Base-by-base conservation (phyloP, 2,888 invertebrate genomes). In the Zonitis immaculata region DNA sequence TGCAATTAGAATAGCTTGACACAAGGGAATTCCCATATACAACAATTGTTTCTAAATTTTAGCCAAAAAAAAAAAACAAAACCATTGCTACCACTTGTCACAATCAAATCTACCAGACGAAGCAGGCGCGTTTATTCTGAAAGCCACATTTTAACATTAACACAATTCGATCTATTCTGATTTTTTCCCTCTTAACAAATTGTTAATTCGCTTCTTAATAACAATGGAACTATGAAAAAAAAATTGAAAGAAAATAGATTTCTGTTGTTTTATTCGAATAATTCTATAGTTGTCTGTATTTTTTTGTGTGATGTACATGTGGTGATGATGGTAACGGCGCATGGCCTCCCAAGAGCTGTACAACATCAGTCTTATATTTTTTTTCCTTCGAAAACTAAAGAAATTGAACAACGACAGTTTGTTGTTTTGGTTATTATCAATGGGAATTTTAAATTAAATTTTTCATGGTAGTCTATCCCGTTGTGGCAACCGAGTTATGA, bases 361-460 rank as follows among this genome's bases (percentile, higher is more conserved):
- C n/a, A 62, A 63, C 65, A 59, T 59, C 57, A 59, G 64, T 64
- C 63, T n/a, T 64, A 64, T 64, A 62, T 62, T 64, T 59, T 62
- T 32, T 32, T 58, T 55, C n/a, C n/a, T n/a, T n/a, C n/a, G n/a
- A n/a, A n/a, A 63, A 61, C 64, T 63, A 51, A 56, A 64, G 65
- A 66, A 68, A 65, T 65, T 64, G 65, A 54, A 59, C 60, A 51
- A 56, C 66, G 68, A 68, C 66, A 66, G 64, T 68, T 68, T 66
- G 67, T 68, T 32, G 2, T 32, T 32, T n/a, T n/a, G n/a, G n/a
- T n/a, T n/a, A n/a, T 62, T 61, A 61, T 64, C 63, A 55, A 54
- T 62, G 58, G 60, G 65, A 62, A 59, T 59, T 66, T 66, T 66
- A 69, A 70, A 72, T 72, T 71, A 72, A 72, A 72, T 72, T 72